A percentile compares a stretch with the other conserved stretches of the same genome.
phyloP scores from a whole-genome alignment of 2,113 vertebrate genomes.

The Glareola pratincola region DNA sequence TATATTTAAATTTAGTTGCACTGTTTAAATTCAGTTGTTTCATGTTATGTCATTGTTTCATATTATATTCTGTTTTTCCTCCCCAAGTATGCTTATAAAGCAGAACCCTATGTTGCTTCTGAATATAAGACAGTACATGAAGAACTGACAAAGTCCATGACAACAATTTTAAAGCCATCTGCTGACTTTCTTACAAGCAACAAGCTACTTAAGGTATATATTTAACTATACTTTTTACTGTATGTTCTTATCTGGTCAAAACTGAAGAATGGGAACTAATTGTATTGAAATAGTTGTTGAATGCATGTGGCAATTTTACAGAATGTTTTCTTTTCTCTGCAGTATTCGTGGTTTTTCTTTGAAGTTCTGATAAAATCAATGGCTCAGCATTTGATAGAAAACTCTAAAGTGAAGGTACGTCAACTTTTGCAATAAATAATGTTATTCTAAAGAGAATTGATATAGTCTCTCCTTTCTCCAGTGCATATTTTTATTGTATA shows the following conservation, averaged over 20 bases:
- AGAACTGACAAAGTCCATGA: slow-evolving; percentile 96
- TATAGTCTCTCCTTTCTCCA: neutral
- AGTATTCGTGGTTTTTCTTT: slow-evolving; percentile 99
- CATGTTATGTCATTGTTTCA: neutral
- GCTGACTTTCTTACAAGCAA: slow-evolving; percentile 98
- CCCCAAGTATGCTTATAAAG: slow-evolving; percentile 90
- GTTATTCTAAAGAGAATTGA: neutral
- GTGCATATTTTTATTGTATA: neutral
- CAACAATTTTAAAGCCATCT: slow-evolving; percentile 93
- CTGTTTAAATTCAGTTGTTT: neutral
- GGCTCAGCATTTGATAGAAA: slow-evolving; percentile 96
- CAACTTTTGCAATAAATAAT: neutral
- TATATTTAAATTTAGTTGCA: neutral
- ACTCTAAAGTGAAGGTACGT: slow-evolving; percentile 90
- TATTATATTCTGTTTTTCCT: neutral
- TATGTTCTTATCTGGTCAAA: neutral
- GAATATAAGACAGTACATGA: slow-evolving; percentile 89
- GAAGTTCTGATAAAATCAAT: slow-evolving; percentile 96
- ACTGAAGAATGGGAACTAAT: neutral
- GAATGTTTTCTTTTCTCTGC: slow-evolving; percentile 49
- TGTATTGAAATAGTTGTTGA: neutral
- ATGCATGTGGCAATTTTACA: neutral
- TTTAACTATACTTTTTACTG: neutral
- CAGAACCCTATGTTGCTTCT: slow-evolving; percentile 84
- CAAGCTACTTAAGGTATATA: slow-evolving; percentile 93